Evolutionary conservation across 2,113 vertebrate genomes (phyloP).

Genomic region (Reinhardtius hippoglossoides): DNA sequence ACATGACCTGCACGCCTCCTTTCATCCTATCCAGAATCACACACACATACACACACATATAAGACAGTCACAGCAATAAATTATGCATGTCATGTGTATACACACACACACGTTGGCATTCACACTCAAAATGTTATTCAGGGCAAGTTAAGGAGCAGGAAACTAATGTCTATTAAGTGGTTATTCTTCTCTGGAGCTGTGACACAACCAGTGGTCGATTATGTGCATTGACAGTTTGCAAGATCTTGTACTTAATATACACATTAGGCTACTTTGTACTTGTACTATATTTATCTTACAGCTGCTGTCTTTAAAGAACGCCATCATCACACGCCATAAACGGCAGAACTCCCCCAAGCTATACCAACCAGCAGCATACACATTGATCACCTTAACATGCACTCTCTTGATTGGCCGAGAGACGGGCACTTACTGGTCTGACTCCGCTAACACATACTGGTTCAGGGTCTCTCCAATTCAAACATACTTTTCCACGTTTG

Average conservation of each 20-base stretch:
- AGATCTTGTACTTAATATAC: background rate
- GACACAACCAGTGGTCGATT: background rate
- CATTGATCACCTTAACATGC: too few species aligned
- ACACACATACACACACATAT: slow-evolving; percentile 6
- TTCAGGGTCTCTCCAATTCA: too few species aligned
- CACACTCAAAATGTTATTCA: slow-evolving; percentile 14
- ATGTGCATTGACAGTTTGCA: background rate
- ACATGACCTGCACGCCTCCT: slow-evolving; percentile 38
- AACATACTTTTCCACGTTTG: too few species aligned
- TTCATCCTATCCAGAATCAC: slow-evolving; percentile 6
- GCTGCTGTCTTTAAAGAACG: too few species aligned
- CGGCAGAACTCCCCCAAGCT: too few species aligned
- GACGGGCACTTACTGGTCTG: too few species aligned
- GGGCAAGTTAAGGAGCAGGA: slow-evolving; percentile 17
- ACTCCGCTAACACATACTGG: too few species aligned
- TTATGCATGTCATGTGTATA: slow-evolving; percentile 19
- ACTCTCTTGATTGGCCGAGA: too few species aligned
- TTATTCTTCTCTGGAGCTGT: background rate
- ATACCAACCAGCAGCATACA: too few species aligned
- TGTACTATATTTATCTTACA: background rate
- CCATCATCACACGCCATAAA: too few species aligned
- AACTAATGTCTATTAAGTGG: slow-evolving; percentile 1
- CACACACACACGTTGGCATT: background rate
- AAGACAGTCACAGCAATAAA: slow-evolving; percentile 8
- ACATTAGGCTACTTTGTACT: background rate